phyloP scores from a whole-genome alignment of 2,797 vertebrate species.

The Ctenopoma multispine region DNA sequence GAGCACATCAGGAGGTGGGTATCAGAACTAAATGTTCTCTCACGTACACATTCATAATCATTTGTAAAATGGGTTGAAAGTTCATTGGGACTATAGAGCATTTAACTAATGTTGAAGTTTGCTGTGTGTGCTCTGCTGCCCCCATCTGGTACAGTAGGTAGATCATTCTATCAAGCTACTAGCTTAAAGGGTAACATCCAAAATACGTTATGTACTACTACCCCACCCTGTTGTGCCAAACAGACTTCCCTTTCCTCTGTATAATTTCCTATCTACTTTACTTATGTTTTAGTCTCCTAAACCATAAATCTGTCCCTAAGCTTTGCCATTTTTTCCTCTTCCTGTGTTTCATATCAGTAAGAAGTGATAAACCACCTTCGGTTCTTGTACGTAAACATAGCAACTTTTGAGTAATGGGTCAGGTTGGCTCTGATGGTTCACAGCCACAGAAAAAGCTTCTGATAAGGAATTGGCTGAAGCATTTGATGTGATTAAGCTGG shows the following conservation, averaged over 20 bases:
- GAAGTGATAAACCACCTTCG: constrained; percentile 17
- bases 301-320: constrained; percentile 36
- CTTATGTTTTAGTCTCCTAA: constrained; percentile 49
- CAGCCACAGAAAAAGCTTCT: background rate
- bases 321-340: constrained; percentile 45
- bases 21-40: constrained; percentile 61
- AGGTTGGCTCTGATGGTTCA: constrained; percentile 25
- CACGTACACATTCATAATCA: constrained; percentile 10
- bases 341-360: constrained; percentile 55
- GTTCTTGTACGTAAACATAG: constrained; percentile 53
- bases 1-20: constrained; percentile 32
- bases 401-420: constrained; percentile 24
- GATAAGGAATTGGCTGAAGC: constrained; percentile 18
- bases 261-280: constrained; percentile 49
- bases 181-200: constrained; percentile 24
- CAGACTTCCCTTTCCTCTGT: constrained; percentile 65
- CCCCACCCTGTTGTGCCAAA: constrained; percentile 47
- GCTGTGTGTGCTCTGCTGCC: constrained; percentile 61
- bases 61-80: constrained; percentile 24
- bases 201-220: constrained; percentile 18
- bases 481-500: constrained; percentile 40
- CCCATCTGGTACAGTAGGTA: constrained; percentile 59
- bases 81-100: background rate
- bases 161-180: background rate
- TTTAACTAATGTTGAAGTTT: constrained; percentile 5